phyloP scores from a whole-genome alignment of 2,888 invertebrate genomes.

The Sarcophaga variegata region DNA sequence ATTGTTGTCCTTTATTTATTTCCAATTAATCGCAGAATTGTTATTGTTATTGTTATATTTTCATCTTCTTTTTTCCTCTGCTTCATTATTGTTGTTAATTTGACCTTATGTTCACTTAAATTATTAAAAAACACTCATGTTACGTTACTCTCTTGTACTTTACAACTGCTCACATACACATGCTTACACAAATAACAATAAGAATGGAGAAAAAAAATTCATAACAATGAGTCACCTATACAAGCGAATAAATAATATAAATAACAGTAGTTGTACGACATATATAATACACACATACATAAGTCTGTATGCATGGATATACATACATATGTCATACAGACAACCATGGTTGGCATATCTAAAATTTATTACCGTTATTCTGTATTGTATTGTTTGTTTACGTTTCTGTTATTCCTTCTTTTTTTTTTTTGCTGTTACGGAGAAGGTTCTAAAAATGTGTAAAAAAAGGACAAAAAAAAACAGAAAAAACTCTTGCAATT shows the following conservation, averaged over 20 bases:
- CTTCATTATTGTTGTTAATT: not conserved
- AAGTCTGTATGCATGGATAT: not conserved
- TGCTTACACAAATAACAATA: conserved; percentile 4
- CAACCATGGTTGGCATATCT: not conserved
- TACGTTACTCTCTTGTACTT: not conserved
- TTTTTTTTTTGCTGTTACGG: not conserved
- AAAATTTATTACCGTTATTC: conserved; percentile 29
- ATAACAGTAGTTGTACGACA: not conserved
- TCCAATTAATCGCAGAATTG: not conserved
- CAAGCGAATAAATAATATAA: conserved; percentile 7
- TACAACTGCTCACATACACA: not conserved
- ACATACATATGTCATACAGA: not conserved
- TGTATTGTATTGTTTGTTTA: conserved; percentile 43
- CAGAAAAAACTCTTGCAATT: conserved; percentile 15
- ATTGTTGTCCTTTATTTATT: not conserved
- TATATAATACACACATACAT: not conserved
- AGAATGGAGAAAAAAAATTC: conserved; percentile 4
- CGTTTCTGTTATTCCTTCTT: not conserved
- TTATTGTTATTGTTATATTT: not conserved
- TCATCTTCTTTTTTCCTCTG: not conserved
- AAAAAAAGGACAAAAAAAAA: not conserved
- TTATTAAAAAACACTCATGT: conserved; percentile 1
- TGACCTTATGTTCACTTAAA: conserved; percentile 15
- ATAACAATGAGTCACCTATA: conserved; percentile 53
- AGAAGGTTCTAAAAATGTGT: conserved; percentile 3